Evolutionary conservation across 2,888 invertebrate genomes (phyloP), one percentile per base, ranked within the genome.

Genomic region (Drosophila neoperkinsi): DNA sequence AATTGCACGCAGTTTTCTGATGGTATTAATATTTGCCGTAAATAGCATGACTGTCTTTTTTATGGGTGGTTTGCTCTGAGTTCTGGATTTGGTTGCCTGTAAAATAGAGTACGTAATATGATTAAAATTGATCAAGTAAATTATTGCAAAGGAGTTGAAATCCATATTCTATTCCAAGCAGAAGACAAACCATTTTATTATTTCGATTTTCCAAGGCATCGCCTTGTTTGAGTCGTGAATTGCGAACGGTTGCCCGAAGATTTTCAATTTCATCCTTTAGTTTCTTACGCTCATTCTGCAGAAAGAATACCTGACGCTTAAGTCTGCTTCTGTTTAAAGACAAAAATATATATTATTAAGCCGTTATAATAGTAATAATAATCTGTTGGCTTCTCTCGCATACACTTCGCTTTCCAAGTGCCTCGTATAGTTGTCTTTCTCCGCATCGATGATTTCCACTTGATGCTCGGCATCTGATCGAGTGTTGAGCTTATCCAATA

Each of bases 361-460:
- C 41, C 11, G n/a, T 41, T 10, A 41, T 11, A 41, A 11, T 41
- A 9, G 25, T 46, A 46, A 25, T 7, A 11, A 25, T 16, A 55
- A 31, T n/a, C 25, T 13, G 5, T 25, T 6, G 11, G 4, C n/a
- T 46, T 33, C 1, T 11, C 13, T 49, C 43, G 38, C 81, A 31
- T 79, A 83, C 83, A 83, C 66, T 74, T 82, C 76, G 3, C 52
- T 57, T 63, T 83, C 81, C 67, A 85, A 63, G 30, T 85, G 71
- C 18, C 57, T 70, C 0, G 76, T 64, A 46, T 85, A 82, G 38
- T 16, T 49, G 21, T 71, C 73, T 5, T 55, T 59, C 10, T 65
- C 62, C 0, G 66, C 38, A 36, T 74, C 81, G 2, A 71, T 63
- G 3, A 71, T 69, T 21, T 83, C 73, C n/a, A 74, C 55, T 64